Base-by-base conservation (phyloP, 2,113 vertebrate species). In the Aegypius monachus region DNA sequence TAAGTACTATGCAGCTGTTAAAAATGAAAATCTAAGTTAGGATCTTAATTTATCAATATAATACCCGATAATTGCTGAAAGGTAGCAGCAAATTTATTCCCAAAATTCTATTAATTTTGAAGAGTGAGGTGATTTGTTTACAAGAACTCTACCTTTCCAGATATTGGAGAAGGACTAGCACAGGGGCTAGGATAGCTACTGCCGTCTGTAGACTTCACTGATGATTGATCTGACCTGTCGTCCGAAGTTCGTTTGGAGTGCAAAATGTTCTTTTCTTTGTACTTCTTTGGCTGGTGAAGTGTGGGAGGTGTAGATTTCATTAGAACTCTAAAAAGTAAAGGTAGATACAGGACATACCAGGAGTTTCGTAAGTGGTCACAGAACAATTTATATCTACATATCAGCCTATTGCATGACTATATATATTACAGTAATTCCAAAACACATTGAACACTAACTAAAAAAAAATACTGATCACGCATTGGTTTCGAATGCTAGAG, bases 131-230 rank as follows among this genome's bases (percentile, higher is more conserved):
- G 67, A n/a, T 47, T n/a, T 59, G 8, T 61, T 93, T 72, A 73
- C 0, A 1, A 67, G n/a, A 81, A 91, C 70, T 72, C 38, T 98
- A 99, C 99, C 98, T 99, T 99, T 94, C 88, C 98, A 91, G 98
- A 98, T 29, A 96, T 55, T 25, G 97, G 95, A 67, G 98, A 97
- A 73, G 98, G 98, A 85, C 98, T 98, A 56, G 96, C 97, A 96
- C 98, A 98, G 5, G 98, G 98, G 78, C 98, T 98, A 70, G 97
- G 96, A 52, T 97, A 98, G 87, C 86, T 97, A 73, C 86, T 96
- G 79, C 95, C 98, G 59, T 98, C 98, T 71, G 98, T 95, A 71
- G 98, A 98, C 84, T 95, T 99, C 75, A 97, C 93, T 74, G 98
- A 98, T 32, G 97, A 97, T 4, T 95, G 98, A 96, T 98, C 98